Base-by-base conservation (phyloP, 1,140 invertebrate genomes). In the Gonatopus flavifemur region DNA sequence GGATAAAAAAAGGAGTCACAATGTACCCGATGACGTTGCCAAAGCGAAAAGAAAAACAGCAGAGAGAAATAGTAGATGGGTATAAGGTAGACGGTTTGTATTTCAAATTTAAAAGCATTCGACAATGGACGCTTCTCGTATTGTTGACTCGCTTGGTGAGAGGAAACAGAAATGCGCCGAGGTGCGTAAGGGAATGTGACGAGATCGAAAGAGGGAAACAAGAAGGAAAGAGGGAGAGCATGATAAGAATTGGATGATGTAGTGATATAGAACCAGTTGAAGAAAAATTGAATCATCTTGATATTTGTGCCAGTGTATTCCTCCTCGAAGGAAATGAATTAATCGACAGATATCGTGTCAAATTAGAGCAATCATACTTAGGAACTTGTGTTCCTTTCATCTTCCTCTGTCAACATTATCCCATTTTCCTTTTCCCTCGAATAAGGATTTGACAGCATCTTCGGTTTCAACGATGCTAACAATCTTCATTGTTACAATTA, bases 21-120 rank as follows among this genome's bases (percentile, higher is more conserved):
- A n/a, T 8, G 15, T 36, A 18, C 16, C 35, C 8, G 16, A 15
- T 36, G 35, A 35, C 10, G n/a, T 25, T 30, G 31, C 31, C 12
- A n/a, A 10, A 32, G 9, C 33, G 37, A 19, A 44, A 39, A 32
- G 32, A 46, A 45, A 31, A 43, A 31, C 20, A 39, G 50, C 39
- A n/a, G 35, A 45, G 24, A 46, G 38, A 52, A 33, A 25, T 15
- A 33, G 28, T 42, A n/a, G 40, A 44, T 41, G 30, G 30, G 57
- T 37, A 59, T 49, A 63, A 66, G 59, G 64, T 57, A 70, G 70
- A 74, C 62, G 65, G 66, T 76, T 74, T 77, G 67, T 74, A 70
- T 77, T 76, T 72, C 63, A 73, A 74, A 77, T 74, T 77, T 75
- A 76, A 76, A 77, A 77, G 73, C 74, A 75, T 75, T 74, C 64